Evolutionary conservation across 2,113 vertebrate genomes (phyloP), one percentile per base, ranked within the genome.

Genomic region (Henicopernis longicauda): DNA sequence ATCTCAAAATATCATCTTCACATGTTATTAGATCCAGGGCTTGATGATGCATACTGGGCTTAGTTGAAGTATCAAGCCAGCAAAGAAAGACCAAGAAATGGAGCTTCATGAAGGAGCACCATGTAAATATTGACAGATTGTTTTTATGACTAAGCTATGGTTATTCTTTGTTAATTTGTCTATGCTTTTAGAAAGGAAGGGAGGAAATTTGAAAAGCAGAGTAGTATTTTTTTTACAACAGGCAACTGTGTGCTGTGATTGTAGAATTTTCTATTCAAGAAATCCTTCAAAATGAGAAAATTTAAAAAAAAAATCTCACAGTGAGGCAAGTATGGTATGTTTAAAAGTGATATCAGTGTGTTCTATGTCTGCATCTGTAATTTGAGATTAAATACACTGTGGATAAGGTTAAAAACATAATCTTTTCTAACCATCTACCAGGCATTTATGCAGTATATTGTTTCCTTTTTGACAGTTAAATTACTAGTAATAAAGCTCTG

Each of bases 111-210:
- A 89, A 82, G 86, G 65, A 90, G 42, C 63, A 54, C 57, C 47
- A 47, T 79, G 73, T 84, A 95, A 94, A 94, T 95, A 91, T 66
- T 79, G 73, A 82, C 83, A 95, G 66, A 76, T 81, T 93, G 72
- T 67, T 95, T 95, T 95, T 81, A 86, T 87, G 83, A 95, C 65
- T 91, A 87, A 81, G 49, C 69, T 89, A 11, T 94, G 52, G 90
- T 92, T 72, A 57, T 84, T 74, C 77, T 91, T 82, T 11, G 22
- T 78, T 95, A 89, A 94, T 95, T 95, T 94, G 86, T 82, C 59
- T 95, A 3, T 71, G 69, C 50, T 90, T 96, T 93, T 95, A 85
- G 83, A 95, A 93, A 91, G 22, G 66, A 81, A 82, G 55, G 38
- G 69, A 95, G 40, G 58, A 93, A 90, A 71, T 85, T 89, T 89